Evolutionary conservation across 2,797 vertebrate genomes (phyloP), one percentile per base, ranked within the genome.

Genomic region (Pelodytes ibericus): DNA sequence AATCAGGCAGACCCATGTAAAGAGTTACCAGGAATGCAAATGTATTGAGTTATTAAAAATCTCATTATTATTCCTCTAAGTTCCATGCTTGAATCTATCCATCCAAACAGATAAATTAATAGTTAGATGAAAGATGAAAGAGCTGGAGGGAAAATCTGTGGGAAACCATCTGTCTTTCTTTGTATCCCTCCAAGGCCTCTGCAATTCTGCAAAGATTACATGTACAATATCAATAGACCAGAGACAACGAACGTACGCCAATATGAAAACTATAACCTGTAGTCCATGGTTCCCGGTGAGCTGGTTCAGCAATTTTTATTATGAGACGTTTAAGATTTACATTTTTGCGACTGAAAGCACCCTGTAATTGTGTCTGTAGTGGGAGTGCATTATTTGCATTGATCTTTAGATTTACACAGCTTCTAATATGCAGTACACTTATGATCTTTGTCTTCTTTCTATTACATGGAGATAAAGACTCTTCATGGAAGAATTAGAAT

Each of bases 1-100:
- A 95, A 96, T 97, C 95, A 95, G 94, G 91, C 92, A 92, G 91
- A 94, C 93, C 93, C 94, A 94, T 95, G 95, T 96, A 95, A 94
- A 92, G 91, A 94, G 93, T 95, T 94, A 95, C 92, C 88, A 87
- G 89, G 93, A 95, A 94, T 94, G 93, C 91, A 93, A 96, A 95
- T 94, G 94, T 91, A 92, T 90, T 87, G 91, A 93, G 92, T 95
- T 94, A 96, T 94, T 94, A 95, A 95, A 95, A 95, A 95, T 91
- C 92, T 94, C 93, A 96, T 96, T 95, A 95, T 96, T 96, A 96
- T 96, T 96, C 93, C 95, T 95, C 92, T 92, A 87, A 87, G 88
- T 92, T 91, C 88, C 91, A 89, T 90, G 90, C 87, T 84, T 91
- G 91, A 93, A 93, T 76, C 84, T 93, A 93, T 90, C 92, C 92